These are phyloP conservation scores for Orientallactaga bullata DNA, from an alignment of 2,113 vertebrate genomes.

Conservation along the genomic window DNA sequence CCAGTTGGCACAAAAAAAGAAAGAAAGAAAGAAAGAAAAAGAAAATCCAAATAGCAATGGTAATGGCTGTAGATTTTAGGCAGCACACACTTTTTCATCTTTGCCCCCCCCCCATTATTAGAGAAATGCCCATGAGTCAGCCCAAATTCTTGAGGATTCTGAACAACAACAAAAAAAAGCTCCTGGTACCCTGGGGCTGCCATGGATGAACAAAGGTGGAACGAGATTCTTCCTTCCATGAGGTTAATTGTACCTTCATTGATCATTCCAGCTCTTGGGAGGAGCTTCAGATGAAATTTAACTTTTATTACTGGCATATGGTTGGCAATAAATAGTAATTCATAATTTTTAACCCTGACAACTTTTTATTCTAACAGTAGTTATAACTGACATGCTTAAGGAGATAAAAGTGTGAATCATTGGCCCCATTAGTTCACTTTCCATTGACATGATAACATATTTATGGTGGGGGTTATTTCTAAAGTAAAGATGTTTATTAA, in stretches of 20 bases:
- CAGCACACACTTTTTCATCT: not conserved
- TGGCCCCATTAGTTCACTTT: not conserved
- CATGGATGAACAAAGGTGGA: not conserved
- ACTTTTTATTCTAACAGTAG: not conserved
- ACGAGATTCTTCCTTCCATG: not conserved
- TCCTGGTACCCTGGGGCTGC: not conserved
- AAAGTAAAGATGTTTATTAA: not conserved
- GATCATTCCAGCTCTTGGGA: not conserved
- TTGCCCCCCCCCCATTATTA: not conserved
- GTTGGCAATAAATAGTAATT: slow-evolving; percentile 2
- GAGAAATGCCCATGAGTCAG: not conserved
- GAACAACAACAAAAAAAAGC: not conserved
- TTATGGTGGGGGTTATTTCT: not conserved
- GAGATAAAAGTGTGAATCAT: not conserved
- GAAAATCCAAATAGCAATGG: not conserved
- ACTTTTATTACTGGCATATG: not conserved
- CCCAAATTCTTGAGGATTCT: not conserved
- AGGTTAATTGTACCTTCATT: not conserved
- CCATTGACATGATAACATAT: not conserved
- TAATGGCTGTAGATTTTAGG: not conserved
- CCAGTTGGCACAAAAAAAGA: not conserved
- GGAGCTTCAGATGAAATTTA: not conserved
- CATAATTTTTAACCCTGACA: not conserved
- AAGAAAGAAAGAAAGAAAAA: not conserved
- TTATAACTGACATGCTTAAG: not conserved